Conservation (phyloP, 2,113 vertebrate species). For the Sphaerodactylus townsendi region DNA sequence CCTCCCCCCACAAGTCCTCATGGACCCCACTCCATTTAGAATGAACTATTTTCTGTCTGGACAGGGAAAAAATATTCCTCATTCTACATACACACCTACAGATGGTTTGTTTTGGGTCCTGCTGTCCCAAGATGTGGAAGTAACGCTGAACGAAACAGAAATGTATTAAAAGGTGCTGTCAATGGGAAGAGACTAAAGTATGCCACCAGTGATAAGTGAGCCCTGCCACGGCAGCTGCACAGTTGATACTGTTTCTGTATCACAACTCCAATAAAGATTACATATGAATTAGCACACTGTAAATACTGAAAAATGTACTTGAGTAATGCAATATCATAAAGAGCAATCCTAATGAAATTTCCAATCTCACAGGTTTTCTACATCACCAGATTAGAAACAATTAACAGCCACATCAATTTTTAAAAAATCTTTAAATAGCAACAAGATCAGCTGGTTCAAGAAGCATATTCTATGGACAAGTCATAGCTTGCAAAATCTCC, state of each 20-base stretch:
- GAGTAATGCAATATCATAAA: accelerated
- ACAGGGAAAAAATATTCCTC: not conserved
- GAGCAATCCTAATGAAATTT: accelerated
- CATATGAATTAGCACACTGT: not conserved
- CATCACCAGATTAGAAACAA: not conserved
- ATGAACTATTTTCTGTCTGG: too few relatives aligned
- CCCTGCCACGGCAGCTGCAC: not conserved
- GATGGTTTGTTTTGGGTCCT: not conserved
- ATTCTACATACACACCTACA: not conserved
- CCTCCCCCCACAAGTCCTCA: too few relatives aligned
- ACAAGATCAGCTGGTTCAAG: accelerated
- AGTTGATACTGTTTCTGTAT: not conserved
- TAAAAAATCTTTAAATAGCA: not conserved
- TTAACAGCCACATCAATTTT: not conserved
- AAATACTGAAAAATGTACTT: accelerated
- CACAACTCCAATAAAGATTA: not conserved
- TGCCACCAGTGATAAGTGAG: too few relatives aligned
- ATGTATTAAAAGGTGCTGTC: not conserved
- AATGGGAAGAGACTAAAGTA: not conserved
- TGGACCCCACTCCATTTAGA: too few relatives aligned
- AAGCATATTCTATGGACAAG: not conserved
- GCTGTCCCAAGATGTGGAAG: not conserved
- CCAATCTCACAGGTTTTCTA: accelerated
- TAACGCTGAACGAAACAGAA: not conserved
- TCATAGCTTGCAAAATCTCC: not conserved